Conservation (phyloP, 2,113 vertebrate species). For the Platichthys flesus region DNA sequence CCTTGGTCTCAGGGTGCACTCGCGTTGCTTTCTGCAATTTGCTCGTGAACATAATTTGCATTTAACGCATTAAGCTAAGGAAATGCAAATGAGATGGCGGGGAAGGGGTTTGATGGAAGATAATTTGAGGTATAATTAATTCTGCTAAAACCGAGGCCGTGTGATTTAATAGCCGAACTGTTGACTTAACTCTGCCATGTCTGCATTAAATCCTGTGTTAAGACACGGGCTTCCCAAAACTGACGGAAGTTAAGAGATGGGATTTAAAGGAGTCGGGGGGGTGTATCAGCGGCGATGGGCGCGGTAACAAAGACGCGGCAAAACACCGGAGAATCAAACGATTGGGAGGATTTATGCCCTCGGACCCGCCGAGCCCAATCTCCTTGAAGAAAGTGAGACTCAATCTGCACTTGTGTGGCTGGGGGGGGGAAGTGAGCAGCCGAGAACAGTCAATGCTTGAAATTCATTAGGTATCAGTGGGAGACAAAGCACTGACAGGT, state of each 20-base stretch:
- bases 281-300: background rate
- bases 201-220: background rate
- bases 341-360: constrained; percentile 7
- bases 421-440: constrained; percentile 52
- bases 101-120: background rate
- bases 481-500: constrained; percentile 81
- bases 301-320: background rate
- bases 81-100: constrained; percentile 54
- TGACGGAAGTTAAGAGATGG: constrained; percentile 1
- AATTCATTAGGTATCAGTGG: constrained; percentile 79
- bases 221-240: constrained; percentile 15
- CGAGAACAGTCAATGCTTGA: constrained; percentile 67
- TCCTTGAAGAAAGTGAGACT: constrained; percentile 37
- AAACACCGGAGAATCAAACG: constrained; percentile 5
- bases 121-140: constrained; percentile 34
- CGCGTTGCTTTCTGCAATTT: constrained; percentile 17
- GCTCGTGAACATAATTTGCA: constrained; percentile 22
- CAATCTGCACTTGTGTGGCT: constrained; percentile 42
- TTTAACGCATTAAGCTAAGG: constrained; percentile 10
- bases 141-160: constrained; percentile 1
- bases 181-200: constrained; percentile 20
- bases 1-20: constrained; percentile 48
- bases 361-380: constrained; percentile 11
- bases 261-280: background rate
- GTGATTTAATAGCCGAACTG: background rate